A percentile compares a stretch with the other conserved stretches of the same genome.
These are phyloP conservation scores for Diorhabda carinulata DNA, from an alignment of 1,140 invertebrate species.

Conservation along the genomic window DNA sequence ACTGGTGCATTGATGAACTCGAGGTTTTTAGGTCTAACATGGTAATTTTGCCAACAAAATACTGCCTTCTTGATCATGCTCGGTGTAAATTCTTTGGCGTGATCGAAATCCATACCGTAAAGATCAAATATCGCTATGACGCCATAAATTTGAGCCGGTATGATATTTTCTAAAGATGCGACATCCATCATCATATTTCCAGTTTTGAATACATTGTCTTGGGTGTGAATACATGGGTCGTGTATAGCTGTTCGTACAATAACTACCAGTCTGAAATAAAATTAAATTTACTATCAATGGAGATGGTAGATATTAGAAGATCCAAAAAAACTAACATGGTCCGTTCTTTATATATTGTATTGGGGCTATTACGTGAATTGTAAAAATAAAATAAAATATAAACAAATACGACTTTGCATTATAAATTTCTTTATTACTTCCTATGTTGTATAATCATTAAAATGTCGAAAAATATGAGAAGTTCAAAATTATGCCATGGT, in stretches of 20 bases:
- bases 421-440: too few species aligned
- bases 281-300: neutral
- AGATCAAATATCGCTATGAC: conserved; percentile 59
- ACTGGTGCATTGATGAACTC: conserved; percentile 67
- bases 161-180: conserved; percentile 49
- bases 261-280: conserved; percentile 45
- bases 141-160: conserved; percentile 53
- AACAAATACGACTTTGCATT: too few species aligned
- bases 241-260: conserved; percentile 56
- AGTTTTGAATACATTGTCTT: conserved; percentile 57
- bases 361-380: too few species aligned
- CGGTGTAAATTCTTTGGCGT: conserved; percentile 58
- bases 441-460: too few species aligned
- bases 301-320: too few species aligned
- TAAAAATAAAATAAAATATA: too few species aligned
- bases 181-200: conserved; percentile 57
- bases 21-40: conserved; percentile 62
- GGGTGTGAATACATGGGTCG: conserved; percentile 52
- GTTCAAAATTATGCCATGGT: too few species aligned
- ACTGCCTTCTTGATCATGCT: conserved; percentile 55
- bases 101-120: conserved; percentile 53
- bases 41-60: conserved; percentile 65
- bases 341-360: too few species aligned
- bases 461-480: too few species aligned
- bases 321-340: too few species aligned